phyloP scores from a whole-genome alignment of 2,888 invertebrate species.

The Rhamnusium bicolor region DNA sequence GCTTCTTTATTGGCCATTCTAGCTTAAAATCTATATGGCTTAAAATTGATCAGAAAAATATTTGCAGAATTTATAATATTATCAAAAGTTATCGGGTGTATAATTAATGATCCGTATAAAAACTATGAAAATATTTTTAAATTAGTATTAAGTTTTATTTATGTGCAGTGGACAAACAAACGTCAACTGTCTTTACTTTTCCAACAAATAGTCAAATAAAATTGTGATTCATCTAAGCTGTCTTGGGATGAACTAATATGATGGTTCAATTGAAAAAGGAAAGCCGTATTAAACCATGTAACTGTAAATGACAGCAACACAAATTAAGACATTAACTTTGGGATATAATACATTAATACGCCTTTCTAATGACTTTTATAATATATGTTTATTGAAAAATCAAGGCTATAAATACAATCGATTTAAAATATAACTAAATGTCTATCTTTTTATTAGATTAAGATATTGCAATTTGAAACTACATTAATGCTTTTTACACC shows the following conservation, averaged over 20 bases:
- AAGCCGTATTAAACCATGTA: neutral
- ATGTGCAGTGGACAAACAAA: too few species aligned
- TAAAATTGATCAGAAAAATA: too few species aligned
- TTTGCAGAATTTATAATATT: too few species aligned
- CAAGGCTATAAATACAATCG: constrained; percentile 15
- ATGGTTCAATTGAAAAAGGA: neutral
- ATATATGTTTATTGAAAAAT: constrained; percentile 10
- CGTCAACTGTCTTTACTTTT: too few species aligned
- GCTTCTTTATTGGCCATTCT: too few species aligned
- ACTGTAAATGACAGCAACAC: neutral
- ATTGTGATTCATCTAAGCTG: neutral
- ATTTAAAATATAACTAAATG: neutral
- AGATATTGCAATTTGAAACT: constrained; percentile 9
- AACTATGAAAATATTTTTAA: too few species aligned
- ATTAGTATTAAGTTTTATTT: too few species aligned
- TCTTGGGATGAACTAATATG: neutral
- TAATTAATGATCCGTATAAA: too few species aligned
- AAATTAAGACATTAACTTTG: constrained; percentile 10
- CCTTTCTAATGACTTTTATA: constrained; percentile 12
- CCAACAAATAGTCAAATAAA: too few species aligned
- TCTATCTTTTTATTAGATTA: constrained; percentile 13
- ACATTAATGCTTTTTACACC: neutral
- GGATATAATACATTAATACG: neutral
- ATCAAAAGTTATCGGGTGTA: too few species aligned
- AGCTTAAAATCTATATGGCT: too few species aligned